A percentile compares a stretch with the other conserved stretches of the same genome.
Conservation (phyloP, 2,797 vertebrate genomes). For the Poeciliopsis paucimaculata region DNA sequence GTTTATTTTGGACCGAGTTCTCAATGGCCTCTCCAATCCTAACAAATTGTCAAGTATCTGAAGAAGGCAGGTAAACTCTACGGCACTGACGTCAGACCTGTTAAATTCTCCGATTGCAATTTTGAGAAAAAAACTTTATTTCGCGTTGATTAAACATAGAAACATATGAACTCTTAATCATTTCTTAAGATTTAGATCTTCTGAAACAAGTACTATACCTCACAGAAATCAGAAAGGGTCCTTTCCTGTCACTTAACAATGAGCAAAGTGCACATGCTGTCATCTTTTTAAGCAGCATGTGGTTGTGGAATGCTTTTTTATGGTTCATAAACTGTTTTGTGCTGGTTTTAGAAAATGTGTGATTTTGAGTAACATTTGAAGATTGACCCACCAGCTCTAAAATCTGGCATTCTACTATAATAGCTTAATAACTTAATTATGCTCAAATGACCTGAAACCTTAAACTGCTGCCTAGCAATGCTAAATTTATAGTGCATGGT, state of each 20-base stretch:
- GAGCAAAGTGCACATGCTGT: conserved; percentile 26
- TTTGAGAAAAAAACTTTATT: conserved; percentile 35
- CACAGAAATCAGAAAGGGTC: conserved; percentile 16
- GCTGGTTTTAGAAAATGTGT: conserved; percentile 18
- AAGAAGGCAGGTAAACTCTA: conserved; percentile 72
- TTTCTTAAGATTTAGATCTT: conserved; percentile 17
- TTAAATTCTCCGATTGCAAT: conserved; percentile 20
- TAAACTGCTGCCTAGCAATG: conserved; percentile 9
- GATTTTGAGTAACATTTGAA: conserved; percentile 7
- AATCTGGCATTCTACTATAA: conserved; percentile 13
- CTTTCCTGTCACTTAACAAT: conserved; percentile 9
- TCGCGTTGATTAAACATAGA: conserved; percentile 25
- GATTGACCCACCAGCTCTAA: background rate
- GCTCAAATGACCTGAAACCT: conserved; percentile 10
- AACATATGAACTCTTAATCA: conserved; percentile 15
- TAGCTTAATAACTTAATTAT: background rate
- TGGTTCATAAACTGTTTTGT: conserved; percentile 7
- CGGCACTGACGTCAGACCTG: conserved; percentile 29
- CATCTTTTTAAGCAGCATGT: conserved; percentile 9
- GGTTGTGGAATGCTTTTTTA: conserved; percentile 14
- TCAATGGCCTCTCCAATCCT: conserved; percentile 81
- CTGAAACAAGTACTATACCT: conserved; percentile 15
- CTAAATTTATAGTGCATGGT: conserved; percentile 9
- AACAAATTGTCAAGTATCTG: conserved; percentile 81
- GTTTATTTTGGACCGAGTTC: conserved; percentile 84